A percentile compares a stretch with the other conserved stretches of the same genome.
Conservation (phyloP, 2,113 vertebrate species). For the Vombatus ursinus region DNA sequence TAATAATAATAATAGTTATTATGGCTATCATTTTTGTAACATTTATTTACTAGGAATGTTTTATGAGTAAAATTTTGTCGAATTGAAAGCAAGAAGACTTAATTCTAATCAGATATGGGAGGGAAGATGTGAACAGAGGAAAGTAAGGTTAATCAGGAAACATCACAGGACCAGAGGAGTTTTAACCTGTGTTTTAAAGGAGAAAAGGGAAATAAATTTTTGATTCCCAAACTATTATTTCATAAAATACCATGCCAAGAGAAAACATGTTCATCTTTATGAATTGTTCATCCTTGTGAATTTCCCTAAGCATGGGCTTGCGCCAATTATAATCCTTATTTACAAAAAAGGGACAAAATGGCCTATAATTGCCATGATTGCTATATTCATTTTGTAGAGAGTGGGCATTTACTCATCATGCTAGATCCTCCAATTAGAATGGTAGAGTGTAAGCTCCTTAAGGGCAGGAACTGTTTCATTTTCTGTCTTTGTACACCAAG, state of each 20-base stretch:
- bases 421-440: neutral
- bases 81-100: slow-evolving; percentile 6
- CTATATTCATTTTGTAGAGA: neutral
- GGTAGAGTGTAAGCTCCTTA: neutral
- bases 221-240: slow-evolving; percentile 13
- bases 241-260: neutral
- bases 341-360: neutral
- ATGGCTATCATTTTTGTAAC: no score
- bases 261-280: neutral
- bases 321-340: neutral
- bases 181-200: neutral
- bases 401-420: neutral
- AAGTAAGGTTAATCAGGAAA: slow-evolving; percentile 1
- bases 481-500: neutral
- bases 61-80: neutral
- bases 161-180: neutral
- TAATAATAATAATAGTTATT: no score
- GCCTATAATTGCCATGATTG: neutral
- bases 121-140: neutral
- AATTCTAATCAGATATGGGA: neutral
- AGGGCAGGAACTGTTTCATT: neutral
- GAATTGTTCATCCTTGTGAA: no score
- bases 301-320: neutral
- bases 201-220: neutral
- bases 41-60: neutral